Base-by-base conservation (phyloP, 2,797 vertebrate genomes). In the Tragelaphus oryx region DNA sequence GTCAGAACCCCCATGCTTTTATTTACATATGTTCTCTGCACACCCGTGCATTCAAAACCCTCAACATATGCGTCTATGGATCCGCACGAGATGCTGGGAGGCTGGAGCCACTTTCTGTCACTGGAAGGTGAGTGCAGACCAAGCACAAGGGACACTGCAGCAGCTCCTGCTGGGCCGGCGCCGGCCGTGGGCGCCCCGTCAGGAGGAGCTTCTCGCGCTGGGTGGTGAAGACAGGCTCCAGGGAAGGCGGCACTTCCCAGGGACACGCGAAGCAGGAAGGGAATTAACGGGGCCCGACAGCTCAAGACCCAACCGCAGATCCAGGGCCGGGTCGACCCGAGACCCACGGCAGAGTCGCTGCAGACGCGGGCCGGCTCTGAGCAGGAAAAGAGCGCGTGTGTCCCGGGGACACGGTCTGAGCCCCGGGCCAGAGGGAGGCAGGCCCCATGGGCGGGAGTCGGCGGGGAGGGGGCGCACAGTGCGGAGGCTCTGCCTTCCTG, bases 381-480 rank as follows among this genome's bases (percentile, higher is more conserved):
- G 37, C 37, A 37, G 37, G 37, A 37, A 37, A 54, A 83, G 8
- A 24, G 41, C 1, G 7, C 52, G 24, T 14, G 14, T 1, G 3
- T 20, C 9, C 41, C 18, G 10, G 18, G 41, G 16, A 8, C 10
- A 2, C 1, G 14, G 55, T 52, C 60, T 57, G 71, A 62, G 54
- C 48, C 6, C 17, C 0, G 3, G 28, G 37, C 28, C 7, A 71
- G 54, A 11, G 7, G 46, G 68, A 62, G 28, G 60, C 30, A 17
- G 4, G n/a, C 7, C 60, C 17, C 0, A 1, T 62, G 30, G 57
- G 8, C 0, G 4, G 20, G 20, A 17, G 9, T 3, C 1, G 1
- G n/a, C 1, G 4, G n/a, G 3, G 46, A 2, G 3, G 8, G 6
- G 44, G 14, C 22, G 4, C 11, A 30, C 41, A 16, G 7, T 2